Evolutionary conservation across 2,888 invertebrate genomes (phyloP), one percentile per base, ranked within the genome.

Genomic region (Heteromurus nitidus): DNA sequence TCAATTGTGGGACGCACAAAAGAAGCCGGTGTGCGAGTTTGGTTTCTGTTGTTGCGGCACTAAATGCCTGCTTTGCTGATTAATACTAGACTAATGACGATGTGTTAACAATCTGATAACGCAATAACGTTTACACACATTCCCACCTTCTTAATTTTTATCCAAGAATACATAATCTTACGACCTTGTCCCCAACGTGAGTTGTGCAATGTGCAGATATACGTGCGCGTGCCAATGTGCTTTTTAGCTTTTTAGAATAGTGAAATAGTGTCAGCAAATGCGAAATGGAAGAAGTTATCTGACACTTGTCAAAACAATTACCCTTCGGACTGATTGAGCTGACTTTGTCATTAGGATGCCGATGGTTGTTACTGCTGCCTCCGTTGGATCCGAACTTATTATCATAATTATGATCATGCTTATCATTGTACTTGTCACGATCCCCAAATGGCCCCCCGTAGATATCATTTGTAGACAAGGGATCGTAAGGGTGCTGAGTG

Each of bases 291-390:
- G 36, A 68, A 42, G 13, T 44, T 22, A 60, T 69, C 47, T 47
- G 47, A 47, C n/a, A 44, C 22, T 47, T 47, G 11, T 47, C 47
- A 47, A 47, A 47, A 47, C 26, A 44, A 67, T 79, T 79, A 73
- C 80, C 80, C 74, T 80, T 80, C 47, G 80, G 73, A 42, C 80
- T 73, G 16, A 47, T 69, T 67, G 80, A 64, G 36, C 74, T 74
- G 55, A 80, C 74, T 64, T 73, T 73, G 73, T 55, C 55, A 55
- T 55, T 55, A 24, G 55, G 55, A 55, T 55, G 55, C 5, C 22
- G 53, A 20, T 68, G 68, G 26, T 67, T 62, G 30, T 24, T 47
- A 28, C 62, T 70, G 44, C 47, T 73, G 24, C 28, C 68, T 22
- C 70, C 81, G 31, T 50, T 70, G 2, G 69, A 65, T 9, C 64